Base-by-base conservation (phyloP, 2,888 invertebrate species). In the Agrochola lychnidis region DNA sequence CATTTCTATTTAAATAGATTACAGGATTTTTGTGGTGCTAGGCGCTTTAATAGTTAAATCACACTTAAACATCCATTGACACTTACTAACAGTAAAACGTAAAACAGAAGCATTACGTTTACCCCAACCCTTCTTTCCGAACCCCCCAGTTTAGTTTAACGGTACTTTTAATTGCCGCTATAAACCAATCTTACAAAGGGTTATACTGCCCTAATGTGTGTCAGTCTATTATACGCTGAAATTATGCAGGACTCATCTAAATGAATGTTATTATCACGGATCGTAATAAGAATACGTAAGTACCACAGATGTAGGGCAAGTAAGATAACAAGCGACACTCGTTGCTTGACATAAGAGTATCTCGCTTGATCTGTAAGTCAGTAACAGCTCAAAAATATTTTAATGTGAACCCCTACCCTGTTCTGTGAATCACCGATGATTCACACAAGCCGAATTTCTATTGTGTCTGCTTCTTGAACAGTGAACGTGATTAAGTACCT, bases 101-200 rank as follows among this genome's bases (percentile, higher is more conserved):
- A 70, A 83, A 84, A 87, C 76, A 77, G 67, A 74, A 78, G 68
- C 72, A 76, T 61, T 70, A 25, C 56, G 72, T 42, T 48, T 9
- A 70, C 67, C 59, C 71, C 16, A 22, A 70, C 85, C 87, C 80
- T 73, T 73, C 66, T 84, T 78, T 81, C 51, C 68, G 73, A 71
- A 75, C 22, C 59, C 78, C 30, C 51, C 30, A 73, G 51, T 85
- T 67, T 73, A 87, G 68, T 86, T 87, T 76, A 83, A 85, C 67
- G 66, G 51, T 64, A 76, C 79, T 77, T 82, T 85, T 83, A 85
- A 87, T 75, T 78, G 64, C 80, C 12, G 81, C 81, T 74, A 81
- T 87, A 85, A 85, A 87, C 76, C 76, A 80, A 86, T 85, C 77
- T 83, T 79, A 79, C 74, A 74, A 83, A 87, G 78, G 78, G 70